A percentile compares a stretch with the other conserved stretches of the same genome.
phyloP scores from a whole-genome alignment of 2,888 invertebrate species.

The Anoplius nigerrimus region DNA sequence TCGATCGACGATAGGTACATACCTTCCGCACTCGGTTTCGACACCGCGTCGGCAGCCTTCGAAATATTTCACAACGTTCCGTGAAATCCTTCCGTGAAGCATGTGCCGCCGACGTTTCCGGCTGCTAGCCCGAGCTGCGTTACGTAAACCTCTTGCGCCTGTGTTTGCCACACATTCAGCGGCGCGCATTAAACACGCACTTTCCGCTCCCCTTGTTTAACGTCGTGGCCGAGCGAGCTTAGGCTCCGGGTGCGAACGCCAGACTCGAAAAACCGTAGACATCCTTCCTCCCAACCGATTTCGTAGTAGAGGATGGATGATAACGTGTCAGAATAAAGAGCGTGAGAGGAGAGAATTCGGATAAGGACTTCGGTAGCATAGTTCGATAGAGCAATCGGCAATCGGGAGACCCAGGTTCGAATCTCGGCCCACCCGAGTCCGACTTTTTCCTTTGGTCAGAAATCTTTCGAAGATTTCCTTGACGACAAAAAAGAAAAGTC shows the following conservation, averaged over 20 bases:
- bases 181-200: constrained; percentile 31
- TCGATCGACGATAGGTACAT: neutral
- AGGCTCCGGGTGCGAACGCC: constrained; percentile 7
- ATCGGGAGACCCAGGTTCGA: too few species aligned
- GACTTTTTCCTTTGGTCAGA: too few species aligned
- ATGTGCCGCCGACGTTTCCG: constrained; percentile 1
- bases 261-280: too few species aligned
- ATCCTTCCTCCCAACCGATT: neutral
- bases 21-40: neutral
- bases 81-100: neutral
- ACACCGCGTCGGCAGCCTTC: neutral
- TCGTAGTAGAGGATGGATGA: neutral
- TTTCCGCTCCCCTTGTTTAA: constrained; percentile 36
- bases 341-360: too few species aligned
- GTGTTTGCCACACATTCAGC: constrained; percentile 30
- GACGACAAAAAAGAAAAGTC: too few species aligned
- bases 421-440: too few species aligned
- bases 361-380: too few species aligned
- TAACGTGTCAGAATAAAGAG: too few species aligned
- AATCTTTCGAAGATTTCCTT: too few species aligned
- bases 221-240: constrained; percentile 10
- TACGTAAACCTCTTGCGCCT: neutral
- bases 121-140: constrained; percentile 18
- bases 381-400: too few species aligned
- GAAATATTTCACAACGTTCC: constrained; percentile 1